Evolutionary conservation across 2,888 invertebrate genomes (phyloP), one percentile per base, ranked within the genome.

Genomic region (Caenorhabditis sp.): DNA sequence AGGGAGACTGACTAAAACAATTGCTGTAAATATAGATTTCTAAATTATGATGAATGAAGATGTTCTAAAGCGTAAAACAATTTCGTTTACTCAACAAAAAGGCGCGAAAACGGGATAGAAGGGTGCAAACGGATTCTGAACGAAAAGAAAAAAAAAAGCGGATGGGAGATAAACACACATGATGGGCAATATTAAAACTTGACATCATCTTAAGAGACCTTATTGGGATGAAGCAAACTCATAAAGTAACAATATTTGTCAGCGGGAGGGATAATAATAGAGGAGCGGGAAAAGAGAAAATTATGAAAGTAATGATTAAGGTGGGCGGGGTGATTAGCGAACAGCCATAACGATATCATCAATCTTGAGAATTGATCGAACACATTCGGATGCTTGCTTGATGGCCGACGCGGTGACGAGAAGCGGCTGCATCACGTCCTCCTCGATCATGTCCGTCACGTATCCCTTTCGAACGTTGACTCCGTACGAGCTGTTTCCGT

Each of bases 301-400:
- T 75, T 66, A 51, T 51, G 35, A 49, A 66, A n/a, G n/a, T n/a
- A n/a, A n/a, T n/a, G n/a, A n/a, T n/a, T n/a, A n/a, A n/a, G n/a
- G n/a, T n/a, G n/a, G n/a, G n/a, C n/a, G n/a, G 28, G 51, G 58
- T 59, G 31, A 74, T 88, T 90, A 90, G 80, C 90, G 90, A 69
- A 89, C 86, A 26, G 90, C 85, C 87, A 90, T 84, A 19, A 89
- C 97, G 93, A 99, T 98, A 93, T 99, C 99, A 93, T 99, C 99
- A 92, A 99, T 99, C 94, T 99, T 99, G 92, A 99, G 94, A 93
- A 99, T 98, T 90, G 97, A 96, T 90, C 98, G 95, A 85, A 98
- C 96, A 68, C 98, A 98, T 94, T 99, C 99, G 0, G 98, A 95
- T 85, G 99, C 96, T 90, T 99, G 95, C 74, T 95, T 96, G 88